phyloP scores from a whole-genome alignment of 2,797 vertebrate genomes.

The Fringilla coelebs region DNA sequence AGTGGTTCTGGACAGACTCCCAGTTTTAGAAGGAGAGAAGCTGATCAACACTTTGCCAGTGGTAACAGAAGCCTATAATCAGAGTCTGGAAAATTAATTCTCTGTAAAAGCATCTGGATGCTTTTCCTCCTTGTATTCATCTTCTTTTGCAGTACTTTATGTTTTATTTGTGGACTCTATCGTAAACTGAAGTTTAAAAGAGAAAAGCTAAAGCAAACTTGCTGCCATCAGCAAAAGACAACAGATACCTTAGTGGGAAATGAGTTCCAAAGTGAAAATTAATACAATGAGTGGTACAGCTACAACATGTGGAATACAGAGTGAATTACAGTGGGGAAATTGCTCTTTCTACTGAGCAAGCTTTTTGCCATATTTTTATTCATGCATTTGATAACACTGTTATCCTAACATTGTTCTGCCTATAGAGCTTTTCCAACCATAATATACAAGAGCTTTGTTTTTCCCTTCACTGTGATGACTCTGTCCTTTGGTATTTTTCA shows the following conservation, averaged over 20 bases:
- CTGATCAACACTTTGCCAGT: slow-evolving; percentile 4
- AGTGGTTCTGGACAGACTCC: not conserved
- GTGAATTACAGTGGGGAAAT: slow-evolving; percentile 10
- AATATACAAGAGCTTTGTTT: slow-evolving; percentile 27
- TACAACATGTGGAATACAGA: not conserved
- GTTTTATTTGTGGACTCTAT: slow-evolving; percentile 30
- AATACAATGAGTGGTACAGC: not conserved
- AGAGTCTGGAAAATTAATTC: slow-evolving; percentile 53
- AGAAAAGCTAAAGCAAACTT: not conserved
- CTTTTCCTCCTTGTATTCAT: slow-evolving; percentile 41
- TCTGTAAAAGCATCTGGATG: slow-evolving; percentile 40
- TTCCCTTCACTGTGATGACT: slow-evolving; percentile 58
- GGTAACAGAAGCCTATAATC: slow-evolving; percentile 45
- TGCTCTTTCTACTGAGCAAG: slow-evolving; percentile 14
- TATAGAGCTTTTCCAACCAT: slow-evolving; percentile 20
- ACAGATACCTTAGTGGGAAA: slow-evolving; percentile 22
- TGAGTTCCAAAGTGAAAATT: slow-evolving; percentile 2
- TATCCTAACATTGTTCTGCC: slow-evolving; percentile 37
- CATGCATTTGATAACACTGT: slow-evolving; percentile 39
- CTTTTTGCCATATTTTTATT: slow-evolving; percentile 28
- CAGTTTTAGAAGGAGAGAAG: slow-evolving; percentile 16
- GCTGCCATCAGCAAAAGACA: slow-evolving; percentile 30
- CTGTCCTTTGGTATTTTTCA: slow-evolving; percentile 78
- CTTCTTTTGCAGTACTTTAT: slow-evolving; percentile 35
- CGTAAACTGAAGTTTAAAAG: slow-evolving; percentile 30